Conservation (phyloP, 2,113 vertebrate species). For the Genyomyrus donnyi region DNA sequence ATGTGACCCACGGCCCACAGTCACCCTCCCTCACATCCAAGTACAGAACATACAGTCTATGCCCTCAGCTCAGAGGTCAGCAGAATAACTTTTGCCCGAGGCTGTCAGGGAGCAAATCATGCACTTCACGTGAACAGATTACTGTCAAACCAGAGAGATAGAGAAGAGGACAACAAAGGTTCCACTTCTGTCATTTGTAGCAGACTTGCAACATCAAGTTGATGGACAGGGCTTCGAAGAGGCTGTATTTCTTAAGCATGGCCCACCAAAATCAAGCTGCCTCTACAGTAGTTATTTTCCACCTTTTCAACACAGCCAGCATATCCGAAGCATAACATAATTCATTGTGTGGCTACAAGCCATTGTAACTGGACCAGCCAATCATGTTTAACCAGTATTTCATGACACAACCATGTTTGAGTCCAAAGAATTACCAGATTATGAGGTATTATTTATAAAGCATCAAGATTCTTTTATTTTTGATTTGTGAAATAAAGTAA, state of each 20-base stretch:
- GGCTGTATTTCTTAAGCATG: background rate
- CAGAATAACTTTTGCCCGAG: constrained; percentile 9
- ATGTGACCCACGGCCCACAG: background rate
- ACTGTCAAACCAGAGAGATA: background rate
- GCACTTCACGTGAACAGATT: constrained; percentile 7
- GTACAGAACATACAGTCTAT: background rate
- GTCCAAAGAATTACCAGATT: background rate
- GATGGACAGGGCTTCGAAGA: background rate
- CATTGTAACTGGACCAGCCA: background rate
- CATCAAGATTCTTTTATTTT: background rate
- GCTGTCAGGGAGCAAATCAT: background rate
- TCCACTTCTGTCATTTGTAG: background rate
- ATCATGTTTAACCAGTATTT: background rate
- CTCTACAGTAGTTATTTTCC: background rate
- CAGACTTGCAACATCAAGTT: background rate
- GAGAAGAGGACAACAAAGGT: background rate
- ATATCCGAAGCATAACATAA: background rate
- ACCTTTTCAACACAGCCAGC: background rate
- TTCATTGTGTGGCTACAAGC: background rate
- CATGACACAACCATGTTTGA: background rate
- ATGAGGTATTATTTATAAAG: background rate
- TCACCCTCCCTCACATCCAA: background rate
- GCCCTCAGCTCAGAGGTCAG: constrained; percentile 4
- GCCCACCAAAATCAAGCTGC: background rate
- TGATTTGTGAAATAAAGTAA: background rate